A percentile compares a stretch with the other conserved stretches of the same genome.
Conservation (phyloP, 2,113 vertebrate species). For the Copsychus sechellarum region DNA sequence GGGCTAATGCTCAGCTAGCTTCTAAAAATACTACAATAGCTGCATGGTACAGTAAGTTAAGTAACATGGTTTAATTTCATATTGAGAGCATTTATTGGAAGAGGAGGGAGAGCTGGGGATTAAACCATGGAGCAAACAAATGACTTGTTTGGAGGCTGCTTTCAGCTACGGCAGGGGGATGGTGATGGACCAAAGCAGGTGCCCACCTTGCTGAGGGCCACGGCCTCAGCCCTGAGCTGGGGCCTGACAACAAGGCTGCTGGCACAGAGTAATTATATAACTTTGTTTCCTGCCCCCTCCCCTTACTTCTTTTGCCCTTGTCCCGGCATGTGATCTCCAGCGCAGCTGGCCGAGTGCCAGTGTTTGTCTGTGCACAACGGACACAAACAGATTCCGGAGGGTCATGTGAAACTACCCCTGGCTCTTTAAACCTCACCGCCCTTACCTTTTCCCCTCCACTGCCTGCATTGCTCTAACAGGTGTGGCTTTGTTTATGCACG, state of each 20-base stretch:
- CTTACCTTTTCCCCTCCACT: not conserved
- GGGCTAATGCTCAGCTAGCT: conserved; percentile 13
- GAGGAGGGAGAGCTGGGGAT: not conserved
- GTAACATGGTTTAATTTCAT: conserved; percentile 51
- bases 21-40: conserved; percentile 60
- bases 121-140: not conserved
- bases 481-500: conserved; percentile 22
- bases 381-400: conserved; percentile 5
- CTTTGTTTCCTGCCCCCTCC: not conserved
- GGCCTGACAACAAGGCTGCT: rapidly evolving
- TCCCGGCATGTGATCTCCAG: not conserved
- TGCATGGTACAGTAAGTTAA: conserved; percentile 39
- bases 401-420: not conserved
- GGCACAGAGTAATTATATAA: not conserved
- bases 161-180: not conserved
- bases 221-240: rapidly evolving
- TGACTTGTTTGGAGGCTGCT: not conserved
- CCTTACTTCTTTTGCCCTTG: not conserved
- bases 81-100: conserved; percentile 28
- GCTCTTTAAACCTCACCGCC: not conserved
- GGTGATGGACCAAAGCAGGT: conserved; percentile 6
- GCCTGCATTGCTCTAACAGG: conserved; percentile 6
- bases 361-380: conserved; percentile 9
- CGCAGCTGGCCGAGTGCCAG: conserved; percentile 9
- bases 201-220: not conserved